Base-by-base conservation (phyloP, 2,797 vertebrate genomes). In the Agapornis canus region DNA sequence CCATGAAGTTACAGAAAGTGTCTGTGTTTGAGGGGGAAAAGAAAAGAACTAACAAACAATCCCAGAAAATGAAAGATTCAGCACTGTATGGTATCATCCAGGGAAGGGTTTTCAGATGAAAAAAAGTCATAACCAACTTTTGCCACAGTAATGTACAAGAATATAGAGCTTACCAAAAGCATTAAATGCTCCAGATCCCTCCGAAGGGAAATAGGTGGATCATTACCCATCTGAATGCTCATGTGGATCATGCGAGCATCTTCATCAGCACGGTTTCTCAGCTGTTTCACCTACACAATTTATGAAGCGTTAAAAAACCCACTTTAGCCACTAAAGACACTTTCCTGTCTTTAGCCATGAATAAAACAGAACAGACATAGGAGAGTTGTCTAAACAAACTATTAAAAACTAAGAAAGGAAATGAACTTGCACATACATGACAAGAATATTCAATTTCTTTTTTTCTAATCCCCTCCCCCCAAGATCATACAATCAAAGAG, bases 201-300 rank as follows among this genome's bases (percentile, higher is more conserved):
- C 42, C 99, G 98, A 71, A 99, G 87, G 1, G 98, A 98, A 32
- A 99, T 96, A 13, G 99, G 99, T 31, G 99, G 98, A 63, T 99
- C 99, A 2, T 98, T 98, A 48, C 99, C 99, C 99, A 99, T 99
- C 97, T 99, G 99, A 71, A 99, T 94, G 25, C 99, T 99, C 99
- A 99, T 99, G 95, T 99, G 99, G 90, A 99, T 98, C 95, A 99
- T 98, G 52, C 99, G 98, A 86, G 99, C 99, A 64, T 99, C 99
- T 95, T 99, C 99, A 90, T 99, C 99, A 3, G 99, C 99, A 59
- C 99, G 99, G 93, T 99, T 99, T 90, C 99, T 98, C 82, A 99
- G 97, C 80, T 99, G 99, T 89, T 99, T 99, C 87, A 99, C 99
- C 99, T 99, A 85, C 22, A 79, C 45, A 59, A 40, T 89, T 92